Evolutionary conservation across 2,113 vertebrate species (phyloP), one percentile per base, ranked within the genome.

Genomic region (Xiphophorus hellerii): DNA sequence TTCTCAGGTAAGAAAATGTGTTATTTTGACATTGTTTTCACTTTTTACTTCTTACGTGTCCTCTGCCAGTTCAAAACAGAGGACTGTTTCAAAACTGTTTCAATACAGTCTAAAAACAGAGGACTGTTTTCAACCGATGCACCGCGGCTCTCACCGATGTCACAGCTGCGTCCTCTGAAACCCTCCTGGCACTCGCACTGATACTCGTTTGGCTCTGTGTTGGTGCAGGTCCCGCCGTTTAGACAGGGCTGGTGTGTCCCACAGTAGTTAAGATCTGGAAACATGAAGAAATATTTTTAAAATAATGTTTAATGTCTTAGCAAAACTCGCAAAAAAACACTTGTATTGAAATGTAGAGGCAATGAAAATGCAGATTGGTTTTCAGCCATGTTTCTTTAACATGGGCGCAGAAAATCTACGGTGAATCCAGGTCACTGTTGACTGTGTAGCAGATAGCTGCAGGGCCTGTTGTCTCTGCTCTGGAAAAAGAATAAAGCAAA

Each of bases 201-300:
- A 83, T 95, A 96, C 84, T 95, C 94, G 1, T 95, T 89, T 0
- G 95, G 95, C 78, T 96, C 95, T 0, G 94, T 94, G 92, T 96
- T 96, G 67, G 88, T 92, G 71, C 95, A 96, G 8, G 95, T 95
- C n/a, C 94, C 95, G 0, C 89, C 72, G 0, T 96, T 96, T 82
- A 83, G 93, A 68, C 95, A 96, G 10, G 95, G 95, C 29, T 84
- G 93, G 83, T 96, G 95, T 29, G 93, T 96, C 14, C 95, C 95
- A 74, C 95, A 96, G 82, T 93, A 95, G 84, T 96, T 96, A 71
- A 96, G 90, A 83, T 96, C 95, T 96, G 83, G 74, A 63, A 39
- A 7, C 29, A 39, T 42, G 30, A 22, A 48, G 35, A 29, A 31
- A 20, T 30, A 0, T 0, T 66, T 75, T 8, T 9, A 25, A 22